Base-by-base conservation (phyloP, 2,113 vertebrate species). In the Forbesichthys agassizii region DNA sequence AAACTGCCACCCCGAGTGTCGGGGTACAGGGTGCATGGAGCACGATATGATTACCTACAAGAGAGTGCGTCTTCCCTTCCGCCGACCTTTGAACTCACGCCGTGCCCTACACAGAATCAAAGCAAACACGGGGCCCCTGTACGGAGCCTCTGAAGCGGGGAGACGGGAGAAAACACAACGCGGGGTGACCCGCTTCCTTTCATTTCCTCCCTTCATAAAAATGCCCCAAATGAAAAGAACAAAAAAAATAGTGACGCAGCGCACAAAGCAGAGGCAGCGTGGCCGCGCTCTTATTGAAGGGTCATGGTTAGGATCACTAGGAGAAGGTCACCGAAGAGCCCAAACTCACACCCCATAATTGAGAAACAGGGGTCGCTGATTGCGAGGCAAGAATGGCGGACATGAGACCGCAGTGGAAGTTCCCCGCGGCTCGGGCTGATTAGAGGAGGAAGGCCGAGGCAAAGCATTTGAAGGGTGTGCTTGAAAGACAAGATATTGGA, bases 161-260 rank as follows among this genome's bases (percentile, higher is more conserved):
- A 83, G 87, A 86, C 78, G 80, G 83, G 74, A 83, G 82, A 6
- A 42, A 84, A 86, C 82, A 87, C 86, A 84, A 84, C 86, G 86
- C 10, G 66, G 27, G 79, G 75, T 83, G 83, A 92, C 91, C 88
- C 77, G 74, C 76, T 87, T 83, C 86, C 89, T 92, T 94, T 93
- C 88, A 93, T 92, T 91, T 92, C 86, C 78, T 67, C 84, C 74
- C 89, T 89, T 93, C 90, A 93, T 93, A 94, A 93, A 91, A 89
- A 91, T 88, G 88, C 83, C 74, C 80, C 77, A 89, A 91, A 91
- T 91, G 89, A 92, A 93, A 92, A 91, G 86, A 27, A 27, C n/a
- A 54, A 13, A 54, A 54, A 54, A 54, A 16, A 5, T 16, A 52
- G 74, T 56, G 71, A 86, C 69, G 89, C 82, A 88, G 88, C 75